These are phyloP conservation scores for Tautogolabrus adspersus DNA, from an alignment of 2,113 vertebrate species.

Conservation along the genomic window DNA sequence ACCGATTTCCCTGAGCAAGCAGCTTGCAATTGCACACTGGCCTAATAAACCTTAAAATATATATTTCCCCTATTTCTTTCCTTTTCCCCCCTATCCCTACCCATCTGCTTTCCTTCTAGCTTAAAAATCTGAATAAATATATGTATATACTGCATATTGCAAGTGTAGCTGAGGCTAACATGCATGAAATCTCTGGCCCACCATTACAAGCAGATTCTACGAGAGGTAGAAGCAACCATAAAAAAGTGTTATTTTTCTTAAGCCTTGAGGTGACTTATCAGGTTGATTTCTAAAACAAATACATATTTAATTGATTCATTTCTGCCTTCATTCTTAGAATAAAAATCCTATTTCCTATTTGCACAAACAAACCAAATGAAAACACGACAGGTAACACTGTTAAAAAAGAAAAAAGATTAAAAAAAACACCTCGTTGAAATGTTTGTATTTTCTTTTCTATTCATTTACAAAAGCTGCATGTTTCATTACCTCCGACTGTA, in stretches of 20 bases:
- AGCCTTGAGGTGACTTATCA: not conserved
- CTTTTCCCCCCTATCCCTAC: not conserved
- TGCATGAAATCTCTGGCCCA: not conserved
- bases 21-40: constrained; percentile 61
- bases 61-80: constrained; percentile 15
- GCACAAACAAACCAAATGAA: not conserved
- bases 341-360: not conserved
- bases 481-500: constrained; percentile 58
- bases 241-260: not conserved
- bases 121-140: constrained; percentile 27
- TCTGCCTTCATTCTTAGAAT: not conserved
- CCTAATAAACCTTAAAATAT: constrained; percentile 67
- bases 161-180: not conserved
- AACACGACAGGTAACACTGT: not conserved
- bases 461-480: constrained; percentile 23
- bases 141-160: not conserved
- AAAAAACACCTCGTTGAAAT: not conserved
- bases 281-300: not conserved
- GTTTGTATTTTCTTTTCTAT: constrained; percentile 21
- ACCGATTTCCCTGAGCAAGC: constrained; percentile 72
- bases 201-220: not conserved
- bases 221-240: not conserved
- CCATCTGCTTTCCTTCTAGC: constrained; percentile 21
- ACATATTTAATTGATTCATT: not conserved
- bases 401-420: not conserved